A percentile compares a stretch with the other conserved stretches of the same genome.
phyloP scores from a whole-genome alignment of 2,888 invertebrate species.

The Bruchidius siliquastri region DNA sequence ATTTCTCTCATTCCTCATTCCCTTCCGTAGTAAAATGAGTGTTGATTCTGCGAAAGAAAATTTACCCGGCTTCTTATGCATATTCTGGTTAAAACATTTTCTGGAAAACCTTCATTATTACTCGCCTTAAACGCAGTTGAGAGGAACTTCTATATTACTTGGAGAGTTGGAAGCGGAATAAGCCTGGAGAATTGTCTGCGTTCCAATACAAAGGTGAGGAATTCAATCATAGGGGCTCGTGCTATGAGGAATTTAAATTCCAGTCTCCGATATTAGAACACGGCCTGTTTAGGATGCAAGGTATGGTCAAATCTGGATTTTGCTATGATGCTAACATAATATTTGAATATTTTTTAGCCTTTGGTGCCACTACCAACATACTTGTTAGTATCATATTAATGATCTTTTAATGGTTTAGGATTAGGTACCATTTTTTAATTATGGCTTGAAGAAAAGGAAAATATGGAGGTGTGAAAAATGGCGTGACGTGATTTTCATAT shows the following conservation, averaged over 20 bases:
- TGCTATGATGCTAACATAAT: too few species aligned
- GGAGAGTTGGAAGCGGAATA: not conserved
- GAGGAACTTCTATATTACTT: not conserved
- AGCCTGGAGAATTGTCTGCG: not conserved
- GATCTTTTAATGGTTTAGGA: too few species aligned
- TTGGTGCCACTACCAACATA: too few species aligned
- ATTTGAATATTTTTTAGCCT: too few species aligned
- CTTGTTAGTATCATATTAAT: too few species aligned
- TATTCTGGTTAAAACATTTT: not conserved
- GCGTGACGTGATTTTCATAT: too few species aligned
- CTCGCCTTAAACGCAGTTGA: not conserved
- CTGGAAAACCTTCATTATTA: not conserved
- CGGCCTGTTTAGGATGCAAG: not conserved
- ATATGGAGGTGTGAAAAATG: too few species aligned
- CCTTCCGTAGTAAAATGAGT: not conserved
- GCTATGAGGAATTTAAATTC: not conserved
- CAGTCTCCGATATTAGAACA: not conserved
- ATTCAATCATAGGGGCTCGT: not conserved
- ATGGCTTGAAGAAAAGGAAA: too few species aligned
- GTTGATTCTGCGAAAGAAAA: too few species aligned
- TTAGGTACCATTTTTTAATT: too few species aligned
- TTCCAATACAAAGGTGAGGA: not conserved
- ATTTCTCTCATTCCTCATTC: not conserved
- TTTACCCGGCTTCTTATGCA: too few species aligned
- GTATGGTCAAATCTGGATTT: not conserved